A percentile compares a stretch with the other conserved stretches of the same genome.
phyloP scores from a whole-genome alignment of 2,797 vertebrate species.

The Hipposideros larvatus region DNA sequence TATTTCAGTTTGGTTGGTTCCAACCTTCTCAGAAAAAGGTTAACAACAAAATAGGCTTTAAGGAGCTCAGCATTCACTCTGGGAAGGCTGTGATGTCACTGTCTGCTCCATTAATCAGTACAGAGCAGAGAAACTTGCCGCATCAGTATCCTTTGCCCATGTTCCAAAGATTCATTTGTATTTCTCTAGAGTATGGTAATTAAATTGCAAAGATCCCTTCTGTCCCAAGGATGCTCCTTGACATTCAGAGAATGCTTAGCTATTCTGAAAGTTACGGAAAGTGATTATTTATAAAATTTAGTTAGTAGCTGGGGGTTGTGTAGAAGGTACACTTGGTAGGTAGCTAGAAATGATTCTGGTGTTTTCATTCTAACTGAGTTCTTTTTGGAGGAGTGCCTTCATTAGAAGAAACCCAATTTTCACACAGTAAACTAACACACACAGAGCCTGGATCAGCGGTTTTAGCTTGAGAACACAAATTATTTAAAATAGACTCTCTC shows the following conservation, averaged over 20 bases:
- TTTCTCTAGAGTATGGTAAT: slow-evolving; percentile 50
- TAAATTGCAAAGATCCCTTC: neutral
- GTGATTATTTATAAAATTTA: slow-evolving; percentile 41
- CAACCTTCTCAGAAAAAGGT: neutral
- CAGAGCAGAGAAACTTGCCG: neutral
- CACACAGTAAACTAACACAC: neutral
- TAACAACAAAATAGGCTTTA: neutral
- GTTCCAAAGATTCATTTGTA: slow-evolving; percentile 27
- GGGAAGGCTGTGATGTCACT: neutral
- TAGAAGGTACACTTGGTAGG: neutral
- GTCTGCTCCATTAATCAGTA: neutral
- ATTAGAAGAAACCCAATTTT: slow-evolving; percentile 26
- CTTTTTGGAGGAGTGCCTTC: neutral
- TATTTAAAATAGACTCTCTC: neutral
- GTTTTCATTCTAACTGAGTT: slow-evolving; percentile 14
- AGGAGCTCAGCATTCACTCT: neutral
- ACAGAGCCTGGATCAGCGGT: neutral
- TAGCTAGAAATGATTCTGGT: neutral
- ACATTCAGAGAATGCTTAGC: neutral
- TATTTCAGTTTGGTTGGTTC: neutral
- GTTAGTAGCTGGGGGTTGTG: neutral
- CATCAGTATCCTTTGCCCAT: neutral
- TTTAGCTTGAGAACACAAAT: neutral
- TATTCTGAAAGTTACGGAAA: slow-evolving; percentile 40
- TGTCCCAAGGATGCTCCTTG: slow-evolving; percentile 6